These are phyloP conservation scores for Tipula lateralis DNA, from an alignment of 2,888 invertebrate species.

Conservation along the genomic window DNA sequence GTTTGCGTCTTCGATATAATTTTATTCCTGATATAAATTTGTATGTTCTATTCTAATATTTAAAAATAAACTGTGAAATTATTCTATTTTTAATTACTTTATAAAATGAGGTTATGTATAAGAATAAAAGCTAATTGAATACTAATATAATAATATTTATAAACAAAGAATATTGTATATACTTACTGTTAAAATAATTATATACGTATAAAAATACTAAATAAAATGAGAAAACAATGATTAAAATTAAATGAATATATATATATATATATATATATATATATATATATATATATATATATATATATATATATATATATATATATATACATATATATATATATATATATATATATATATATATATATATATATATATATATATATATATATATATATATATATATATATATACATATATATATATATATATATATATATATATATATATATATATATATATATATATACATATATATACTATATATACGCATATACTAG, in stretches of 20 bases:
- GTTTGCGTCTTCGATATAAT: neutral
- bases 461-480: too few relatives aligned
- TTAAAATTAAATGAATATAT: neutral
- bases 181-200: conserved; percentile 27
- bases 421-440: too few relatives aligned
- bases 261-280: too few relatives aligned
- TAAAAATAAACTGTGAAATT: neutral
- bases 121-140: neutral
- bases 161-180: conserved; percentile 6
- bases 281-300: too few relatives aligned
- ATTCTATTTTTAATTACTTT: neutral
- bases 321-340: too few relatives aligned
- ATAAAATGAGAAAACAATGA: conserved; percentile 11
- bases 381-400: too few relatives aligned
- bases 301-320: too few relatives aligned
- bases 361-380: too few relatives aligned
- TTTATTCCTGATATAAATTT: neutral
- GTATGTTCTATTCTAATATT: neutral
- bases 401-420: too few relatives aligned
- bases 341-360: too few relatives aligned
- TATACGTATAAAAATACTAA: conserved; percentile 25
- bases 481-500: too few relatives aligned
- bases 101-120: neutral
- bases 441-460: too few relatives aligned
- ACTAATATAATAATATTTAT: neutral